Conservation (phyloP, 2,113 vertebrate species). For the Psittacara wagleri region DNA sequence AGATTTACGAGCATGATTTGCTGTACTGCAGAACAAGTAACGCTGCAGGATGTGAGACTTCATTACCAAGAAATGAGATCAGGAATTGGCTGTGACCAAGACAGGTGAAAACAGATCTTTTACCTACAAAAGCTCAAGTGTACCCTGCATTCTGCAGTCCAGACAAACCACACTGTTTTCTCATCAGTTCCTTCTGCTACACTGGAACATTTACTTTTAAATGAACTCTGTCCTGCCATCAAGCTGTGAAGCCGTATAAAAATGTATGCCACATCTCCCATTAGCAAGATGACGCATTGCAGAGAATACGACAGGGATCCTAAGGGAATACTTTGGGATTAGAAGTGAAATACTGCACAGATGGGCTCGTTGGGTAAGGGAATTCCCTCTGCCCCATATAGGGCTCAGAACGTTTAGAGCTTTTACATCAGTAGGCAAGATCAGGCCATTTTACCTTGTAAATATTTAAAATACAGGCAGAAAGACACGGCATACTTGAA, state of each 20-base stretch:
- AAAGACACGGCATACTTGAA: slow-evolving; percentile 21
- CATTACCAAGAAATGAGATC: slow-evolving; percentile 40
- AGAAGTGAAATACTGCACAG: slow-evolving; percentile 79
- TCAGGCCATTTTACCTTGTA: slow-evolving; percentile 48
- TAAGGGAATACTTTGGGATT: slow-evolving; percentile 65
- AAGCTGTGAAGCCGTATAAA: slow-evolving; percentile 17
- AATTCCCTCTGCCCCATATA: slow-evolving; percentile 70
- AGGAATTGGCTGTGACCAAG: slow-evolving; percentile 34
- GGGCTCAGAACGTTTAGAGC: slow-evolving; percentile 62
- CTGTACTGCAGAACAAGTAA: slow-evolving; percentile 27
- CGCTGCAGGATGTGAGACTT: slow-evolving; percentile 21
- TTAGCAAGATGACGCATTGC: slow-evolving; percentile 49
- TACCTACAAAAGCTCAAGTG: slow-evolving; percentile 9
- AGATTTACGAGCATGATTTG: slow-evolving; percentile 24
- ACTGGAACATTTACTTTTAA: slow-evolving; percentile 13
- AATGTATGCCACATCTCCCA: slow-evolving; percentile 17
- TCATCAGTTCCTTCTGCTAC: slow-evolving; percentile 11
- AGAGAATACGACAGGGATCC: slow-evolving; percentile 60
- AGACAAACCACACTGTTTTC: slow-evolving; percentile 15
- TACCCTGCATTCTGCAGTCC: neutral
- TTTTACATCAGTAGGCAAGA: slow-evolving; percentile 48
- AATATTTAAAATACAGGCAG: slow-evolving; percentile 14
- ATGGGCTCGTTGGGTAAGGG: slow-evolving; percentile 62
- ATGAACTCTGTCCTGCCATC: neutral
- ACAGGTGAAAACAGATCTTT: slow-evolving; percentile 52